phyloP scores from a whole-genome alignment of 1,140 invertebrate species.

The Lucilia sericata region DNA sequence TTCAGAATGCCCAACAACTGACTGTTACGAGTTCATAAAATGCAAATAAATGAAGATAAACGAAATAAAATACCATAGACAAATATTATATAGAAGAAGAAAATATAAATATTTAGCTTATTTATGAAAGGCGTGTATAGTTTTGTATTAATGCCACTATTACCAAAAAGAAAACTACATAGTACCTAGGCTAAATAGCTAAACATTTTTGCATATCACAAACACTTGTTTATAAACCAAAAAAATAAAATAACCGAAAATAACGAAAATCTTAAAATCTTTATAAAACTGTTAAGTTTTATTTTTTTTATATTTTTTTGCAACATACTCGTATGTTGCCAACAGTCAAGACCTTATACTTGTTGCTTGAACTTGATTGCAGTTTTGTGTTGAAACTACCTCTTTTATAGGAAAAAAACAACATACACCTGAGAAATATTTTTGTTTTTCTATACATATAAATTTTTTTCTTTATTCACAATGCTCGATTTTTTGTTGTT shows the following conservation, averaged over 20 bases:
- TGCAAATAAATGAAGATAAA: slow-evolving; percentile 17
- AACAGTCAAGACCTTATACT: slow-evolving; percentile 26
- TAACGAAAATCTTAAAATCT: background rate
- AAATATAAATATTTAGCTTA: background rate
- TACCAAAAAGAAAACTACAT: background rate
- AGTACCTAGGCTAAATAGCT: background rate
- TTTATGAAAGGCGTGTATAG: slow-evolving; percentile 8
- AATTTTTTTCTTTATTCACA: background rate
- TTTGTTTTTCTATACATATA: background rate
- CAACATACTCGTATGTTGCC: slow-evolving; percentile 1
- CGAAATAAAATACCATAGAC: background rate
- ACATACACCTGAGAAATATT: slow-evolving; percentile 10
- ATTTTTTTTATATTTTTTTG: background rate
- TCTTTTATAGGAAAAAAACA: background rate
- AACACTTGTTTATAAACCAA: background rate
- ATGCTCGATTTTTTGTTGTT: background rate
- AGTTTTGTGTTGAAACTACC: background rate
- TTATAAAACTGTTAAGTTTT: background rate
- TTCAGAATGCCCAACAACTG: background rate
- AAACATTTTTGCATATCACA: background rate
- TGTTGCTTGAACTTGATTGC: slow-evolving; percentile 23
- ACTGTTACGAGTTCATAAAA: slow-evolving; percentile 23
- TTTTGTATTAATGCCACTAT: slow-evolving; percentile 20
- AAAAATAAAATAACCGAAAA: background rate
- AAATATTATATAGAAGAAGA: background rate